Evolutionary conservation across 2,888 invertebrate species (phyloP), one percentile per base, ranked within the genome.

Genomic region (Cylloceria caligata): DNA sequence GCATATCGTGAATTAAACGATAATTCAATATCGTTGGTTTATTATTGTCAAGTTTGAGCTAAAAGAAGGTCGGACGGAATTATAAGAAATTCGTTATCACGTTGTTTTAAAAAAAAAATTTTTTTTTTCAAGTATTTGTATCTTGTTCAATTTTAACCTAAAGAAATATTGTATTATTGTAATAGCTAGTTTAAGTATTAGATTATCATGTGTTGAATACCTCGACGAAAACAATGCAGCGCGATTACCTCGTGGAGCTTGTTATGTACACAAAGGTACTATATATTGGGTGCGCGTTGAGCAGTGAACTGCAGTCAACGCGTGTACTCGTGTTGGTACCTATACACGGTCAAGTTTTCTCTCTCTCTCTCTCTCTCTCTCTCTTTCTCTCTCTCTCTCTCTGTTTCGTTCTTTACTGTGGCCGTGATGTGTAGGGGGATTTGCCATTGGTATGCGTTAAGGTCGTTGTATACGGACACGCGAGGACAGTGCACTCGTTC

Each of bases 381-480:
- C 79, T 81, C 45, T 81, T n/a, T n/a, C n/a, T n/a, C n/a, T n/a
- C n/a, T n/a, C 81, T 76, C 72, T 83, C 74, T 80, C 21, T 49
- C 39, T 60, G 65, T 74, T 62, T n/a, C 16, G 45, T 45, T 45
- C 16, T 16, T 5, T 30, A 5, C 30, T 5, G 30, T 4, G 30
- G 45, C 45, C 16, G 45, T 2, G 45, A 36, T 16, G 34, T n/a
- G 30, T 27, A 7, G 6, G 30, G 30, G n/a, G 34, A n/a, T 49
- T 60, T 34, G 21, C 42, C 5, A 24, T 34, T 42, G 24, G 86
- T 87, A 76, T 86, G 86, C 81, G 87, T 88, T 82, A 88, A 88
- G 87, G 88, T 87, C 88, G 87, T 87, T 84, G 84, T 85, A 83
- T 84, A 86, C 84, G 81, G 76, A 86, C 82, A 86, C 86, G 83